phyloP scores from a whole-genome alignment of 2,113 vertebrate species.

The Varanus komodoensis region DNA sequence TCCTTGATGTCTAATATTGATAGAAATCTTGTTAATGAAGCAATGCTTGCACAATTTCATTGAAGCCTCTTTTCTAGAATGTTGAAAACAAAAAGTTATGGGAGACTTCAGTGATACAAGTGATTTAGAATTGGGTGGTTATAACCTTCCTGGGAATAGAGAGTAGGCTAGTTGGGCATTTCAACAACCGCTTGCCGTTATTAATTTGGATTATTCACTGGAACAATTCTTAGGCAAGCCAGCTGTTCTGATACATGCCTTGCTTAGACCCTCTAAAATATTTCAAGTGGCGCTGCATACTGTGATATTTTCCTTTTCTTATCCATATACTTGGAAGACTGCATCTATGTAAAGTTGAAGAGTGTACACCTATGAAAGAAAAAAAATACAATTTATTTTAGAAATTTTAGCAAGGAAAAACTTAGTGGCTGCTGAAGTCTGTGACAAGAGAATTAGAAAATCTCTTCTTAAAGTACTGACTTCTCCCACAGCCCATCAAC shows the following conservation, averaged over 20 bases:
- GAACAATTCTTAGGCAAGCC: slow-evolving; percentile 59
- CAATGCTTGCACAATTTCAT: background rate
- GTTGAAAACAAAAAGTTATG: background rate
- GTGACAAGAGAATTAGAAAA: slow-evolving; percentile 45
- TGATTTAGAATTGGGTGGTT: background rate
- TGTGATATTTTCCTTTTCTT: slow-evolving; percentile 50
- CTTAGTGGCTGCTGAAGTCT: slow-evolving; percentile 59
- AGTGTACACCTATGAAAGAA: slow-evolving; percentile 68
- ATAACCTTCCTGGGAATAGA: background rate
- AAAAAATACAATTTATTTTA: slow-evolving; percentile 65
- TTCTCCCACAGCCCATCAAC: slow-evolving; percentile 63
- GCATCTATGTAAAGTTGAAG: slow-evolving; percentile 66
- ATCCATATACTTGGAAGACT: slow-evolving; percentile 65
- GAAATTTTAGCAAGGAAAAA: slow-evolving; percentile 65
- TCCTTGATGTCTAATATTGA: background rate
- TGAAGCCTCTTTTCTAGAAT: background rate
- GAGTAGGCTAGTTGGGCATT: background rate
- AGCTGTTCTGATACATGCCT: slow-evolving; percentile 50
- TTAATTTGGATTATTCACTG: slow-evolving; percentile 65
- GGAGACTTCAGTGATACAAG: background rate
- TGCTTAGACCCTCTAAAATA: slow-evolving; percentile 57
- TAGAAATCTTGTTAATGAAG: slow-evolving; percentile 14
- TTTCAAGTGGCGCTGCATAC: slow-evolving; percentile 52
- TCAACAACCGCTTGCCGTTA: slow-evolving; percentile 15
- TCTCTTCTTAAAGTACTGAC: slow-evolving; percentile 47